These are phyloP conservation scores for Drosophila peninsularis DNA, from an alignment of 2,888 invertebrate species.

Conservation along the genomic window DNA sequence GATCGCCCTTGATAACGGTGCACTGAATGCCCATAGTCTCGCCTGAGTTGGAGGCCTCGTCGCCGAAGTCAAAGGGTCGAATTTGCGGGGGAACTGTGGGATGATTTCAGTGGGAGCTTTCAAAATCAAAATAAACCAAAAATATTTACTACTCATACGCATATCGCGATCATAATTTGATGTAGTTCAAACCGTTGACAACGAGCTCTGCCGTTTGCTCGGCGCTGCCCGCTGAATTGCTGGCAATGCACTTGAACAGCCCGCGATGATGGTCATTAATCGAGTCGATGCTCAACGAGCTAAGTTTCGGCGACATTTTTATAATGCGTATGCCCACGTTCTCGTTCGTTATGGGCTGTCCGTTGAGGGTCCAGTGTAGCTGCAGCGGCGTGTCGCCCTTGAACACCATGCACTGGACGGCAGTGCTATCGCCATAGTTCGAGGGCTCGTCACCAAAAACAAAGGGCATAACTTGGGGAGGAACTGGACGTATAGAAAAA, in stretches of 20 bases:
- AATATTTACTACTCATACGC: conserved; percentile 17
- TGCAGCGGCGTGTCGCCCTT: conserved; percentile 92
- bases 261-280: conserved; percentile 91
- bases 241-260: conserved; percentile 90
- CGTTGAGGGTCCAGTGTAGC: conserved; percentile 91
- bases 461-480: conserved; percentile 92
- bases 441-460: conserved; percentile 91
- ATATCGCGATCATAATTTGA: background rate
- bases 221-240: conserved; percentile 89
- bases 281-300: conserved; percentile 90
- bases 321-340: conserved; percentile 87
- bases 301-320: conserved; percentile 88
- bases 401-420: conserved; percentile 90
- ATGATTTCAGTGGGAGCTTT: background rate
- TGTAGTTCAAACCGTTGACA: conserved; percentile 88
- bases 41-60: conserved; percentile 89
- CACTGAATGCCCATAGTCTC: conserved; percentile 89
- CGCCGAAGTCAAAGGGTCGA: conserved; percentile 90
- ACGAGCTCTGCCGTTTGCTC: conserved; percentile 89
- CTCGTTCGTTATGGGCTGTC: conserved; percentile 86
- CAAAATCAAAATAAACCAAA: conserved; percentile 27
- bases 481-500: conserved; percentile 85
- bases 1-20: conserved; percentile 87
- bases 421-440: conserved; percentile 91
- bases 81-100: conserved; percentile 88